Conservation (phyloP, 2,888 invertebrate genomes). For the Tetragnatha montana region DNA sequence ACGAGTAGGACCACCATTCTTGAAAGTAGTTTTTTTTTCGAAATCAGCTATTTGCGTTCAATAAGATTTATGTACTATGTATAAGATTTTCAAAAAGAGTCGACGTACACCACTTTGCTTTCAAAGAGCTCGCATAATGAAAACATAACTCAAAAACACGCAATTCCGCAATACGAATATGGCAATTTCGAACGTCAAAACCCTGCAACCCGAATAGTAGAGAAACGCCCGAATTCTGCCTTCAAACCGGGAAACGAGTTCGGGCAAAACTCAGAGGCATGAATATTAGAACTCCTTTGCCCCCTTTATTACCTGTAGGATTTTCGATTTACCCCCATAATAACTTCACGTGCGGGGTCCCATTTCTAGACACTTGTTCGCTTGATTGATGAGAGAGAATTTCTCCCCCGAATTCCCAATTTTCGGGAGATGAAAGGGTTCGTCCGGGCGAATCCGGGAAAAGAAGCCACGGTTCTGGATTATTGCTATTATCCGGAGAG, state of each 20-base stretch:
- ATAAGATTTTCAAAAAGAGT: too few relatives aligned
- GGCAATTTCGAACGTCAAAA: background rate
- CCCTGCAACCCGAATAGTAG: background rate
- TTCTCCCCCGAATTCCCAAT: background rate
- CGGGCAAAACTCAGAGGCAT: background rate
- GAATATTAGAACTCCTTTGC: background rate
- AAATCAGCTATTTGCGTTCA: too few relatives aligned
- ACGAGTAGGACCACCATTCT: too few relatives aligned
- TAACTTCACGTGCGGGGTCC: background rate
- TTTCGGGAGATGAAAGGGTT: background rate
- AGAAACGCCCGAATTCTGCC: background rate
- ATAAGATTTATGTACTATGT: too few relatives aligned
- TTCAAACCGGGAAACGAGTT: background rate
- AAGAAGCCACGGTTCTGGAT: background rate
- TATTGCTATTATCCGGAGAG: background rate
- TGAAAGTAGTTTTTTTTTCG: too few relatives aligned
- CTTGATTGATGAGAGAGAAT: background rate
- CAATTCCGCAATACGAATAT: background rate
- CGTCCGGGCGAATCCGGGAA: background rate
- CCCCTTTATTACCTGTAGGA: background rate
- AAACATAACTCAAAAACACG: background rate
- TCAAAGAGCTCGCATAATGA: background rate
- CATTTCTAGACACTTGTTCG: background rate
- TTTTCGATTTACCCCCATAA: background rate
- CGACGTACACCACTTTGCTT: background rate